Evolutionary conservation across 1,140 invertebrate species (phyloP).

Genomic region (Venustaconcha ellipsiformis): DNA sequence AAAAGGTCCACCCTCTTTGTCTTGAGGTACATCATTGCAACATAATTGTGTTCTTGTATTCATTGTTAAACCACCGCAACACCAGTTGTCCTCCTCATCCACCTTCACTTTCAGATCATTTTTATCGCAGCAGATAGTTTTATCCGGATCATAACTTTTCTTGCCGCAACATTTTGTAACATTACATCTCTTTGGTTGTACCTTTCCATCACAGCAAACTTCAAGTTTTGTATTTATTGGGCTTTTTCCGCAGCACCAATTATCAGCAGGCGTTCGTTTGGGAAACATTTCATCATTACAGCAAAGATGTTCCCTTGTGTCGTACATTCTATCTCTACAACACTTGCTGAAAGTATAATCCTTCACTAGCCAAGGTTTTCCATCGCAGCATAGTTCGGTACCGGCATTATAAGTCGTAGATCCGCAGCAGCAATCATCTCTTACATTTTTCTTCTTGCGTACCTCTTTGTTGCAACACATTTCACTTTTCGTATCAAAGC

Average conservation of each 20-base stretch:
- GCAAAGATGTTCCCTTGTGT: neutral
- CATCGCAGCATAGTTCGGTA: constrained; percentile 29
- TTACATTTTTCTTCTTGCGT: constrained; percentile 15
- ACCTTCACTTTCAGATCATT: neutral
- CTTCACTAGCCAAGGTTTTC: neutral
- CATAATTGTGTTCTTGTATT: constrained; percentile 21
- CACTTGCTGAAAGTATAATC: too few species aligned
- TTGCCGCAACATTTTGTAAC: constrained; percentile 14
- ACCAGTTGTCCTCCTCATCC: neutral
- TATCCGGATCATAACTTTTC: constrained; percentile 13
- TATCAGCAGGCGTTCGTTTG: constrained; percentile 6
- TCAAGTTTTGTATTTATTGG: constrained; percentile 15
- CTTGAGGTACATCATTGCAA: constrained; percentile 12
- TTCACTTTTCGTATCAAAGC: constrained; percentile 22
- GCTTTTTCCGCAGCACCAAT: constrained; percentile 17
- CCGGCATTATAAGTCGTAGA: constrained; percentile 23
- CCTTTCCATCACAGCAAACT: too few species aligned
- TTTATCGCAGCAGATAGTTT: constrained; percentile 5
- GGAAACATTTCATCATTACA: constrained; percentile 4
- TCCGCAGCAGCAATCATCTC: constrained; percentile 31
- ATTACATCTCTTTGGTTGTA: too few species aligned
- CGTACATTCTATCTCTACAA: too few species aligned
- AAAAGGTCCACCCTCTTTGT: too few species aligned
- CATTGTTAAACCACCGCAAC: constrained; percentile 15
- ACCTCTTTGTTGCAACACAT: constrained; percentile 25